Evolutionary conservation across 1,140 invertebrate species (phyloP), one percentile per base, ranked within the genome.

Genomic region (Oscheius sp.): DNA sequence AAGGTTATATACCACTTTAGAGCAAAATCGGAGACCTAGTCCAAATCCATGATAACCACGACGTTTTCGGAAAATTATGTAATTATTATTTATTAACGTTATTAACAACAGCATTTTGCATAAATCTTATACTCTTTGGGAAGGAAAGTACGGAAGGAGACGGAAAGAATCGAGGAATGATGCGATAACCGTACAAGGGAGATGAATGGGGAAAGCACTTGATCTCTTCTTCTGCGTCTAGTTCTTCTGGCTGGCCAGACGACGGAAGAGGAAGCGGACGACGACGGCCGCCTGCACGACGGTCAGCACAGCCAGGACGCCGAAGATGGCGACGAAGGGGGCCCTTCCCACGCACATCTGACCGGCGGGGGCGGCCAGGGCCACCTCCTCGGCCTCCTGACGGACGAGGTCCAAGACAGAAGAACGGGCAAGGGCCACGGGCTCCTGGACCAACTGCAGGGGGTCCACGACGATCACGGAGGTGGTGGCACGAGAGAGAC

Each of bases 401-500:
- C 62, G 62, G 29, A 76, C 49, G 36, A 73, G 64, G 28, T 76
- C 74, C 31, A 76, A 42, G 31, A 67, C 59, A n/a, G 73, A 75
- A 34, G 73, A 28, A 55, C 73, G 73, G 18, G 73, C 62, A 38
- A 75, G 32, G 45, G 67, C 46, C 28, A 72, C 73, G 23, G 73
- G 67, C 68, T 75, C 73, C 52, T 55, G 42, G 38, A 84, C 55
- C 72, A 82, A 72, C 59, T 84, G 81, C 18, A 84, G 67, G 10
- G 82, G 82, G 61, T 83, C 82, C 35, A 83, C 71, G 52, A 83
- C 79, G 26, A 84, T 74, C 20, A 83, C 61, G 45, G 74, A 77
- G 35, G 83, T 83, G 20, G 80, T 83, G 32, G 82, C 79, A 55
- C 83, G 81, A 3, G 83, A 76, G 61, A 77, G 79, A 42, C 81